Evolutionary conservation across 2,797 vertebrate genomes (phyloP).

Genomic region (Trichosurus vulpecula): DNA sequence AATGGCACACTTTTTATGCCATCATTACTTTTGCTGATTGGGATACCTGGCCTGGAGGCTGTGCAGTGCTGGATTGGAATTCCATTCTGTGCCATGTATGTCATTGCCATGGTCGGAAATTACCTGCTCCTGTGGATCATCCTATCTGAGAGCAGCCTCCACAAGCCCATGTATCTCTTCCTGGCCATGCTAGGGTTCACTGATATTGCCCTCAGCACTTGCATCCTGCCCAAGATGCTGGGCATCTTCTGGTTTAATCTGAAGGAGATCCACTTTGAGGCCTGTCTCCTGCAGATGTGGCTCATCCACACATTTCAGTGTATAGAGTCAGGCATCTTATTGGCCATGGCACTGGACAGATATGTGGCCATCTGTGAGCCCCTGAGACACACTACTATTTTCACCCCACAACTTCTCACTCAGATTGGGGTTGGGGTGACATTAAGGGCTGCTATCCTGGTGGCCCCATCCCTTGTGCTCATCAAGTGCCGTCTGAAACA

Average conservation of each 20-base stretch:
- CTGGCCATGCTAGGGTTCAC: slow-evolving; percentile 48
- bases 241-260: slow-evolving; percentile 55
- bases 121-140: slow-evolving; percentile 30
- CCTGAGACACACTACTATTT: background rate
- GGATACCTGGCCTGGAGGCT: slow-evolving; percentile 55
- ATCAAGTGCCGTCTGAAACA: slow-evolving; percentile 28
- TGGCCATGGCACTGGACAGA: background rate
- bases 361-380: background rate
- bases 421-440: background rate
- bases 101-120: background rate
- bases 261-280: background rate
- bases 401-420: background rate
- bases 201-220: slow-evolving; percentile 1
- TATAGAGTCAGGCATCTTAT: background rate
- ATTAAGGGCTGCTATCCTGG: background rate
- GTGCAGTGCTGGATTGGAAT: slow-evolving; percentile 40
- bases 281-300: background rate
- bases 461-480: background rate
- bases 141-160: background rate
- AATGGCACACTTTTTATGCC: slow-evolving; percentile 45
- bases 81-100: slow-evolving; percentile 32
- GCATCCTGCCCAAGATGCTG: slow-evolving; percentile 45
- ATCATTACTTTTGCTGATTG: slow-evolving; percentile 38
- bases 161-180: slow-evolving; percentile 53
- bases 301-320: background rate